Evolutionary conservation across 1,140 invertebrate species (phyloP).

Genomic region (Melipona quadrifasciata): DNA sequence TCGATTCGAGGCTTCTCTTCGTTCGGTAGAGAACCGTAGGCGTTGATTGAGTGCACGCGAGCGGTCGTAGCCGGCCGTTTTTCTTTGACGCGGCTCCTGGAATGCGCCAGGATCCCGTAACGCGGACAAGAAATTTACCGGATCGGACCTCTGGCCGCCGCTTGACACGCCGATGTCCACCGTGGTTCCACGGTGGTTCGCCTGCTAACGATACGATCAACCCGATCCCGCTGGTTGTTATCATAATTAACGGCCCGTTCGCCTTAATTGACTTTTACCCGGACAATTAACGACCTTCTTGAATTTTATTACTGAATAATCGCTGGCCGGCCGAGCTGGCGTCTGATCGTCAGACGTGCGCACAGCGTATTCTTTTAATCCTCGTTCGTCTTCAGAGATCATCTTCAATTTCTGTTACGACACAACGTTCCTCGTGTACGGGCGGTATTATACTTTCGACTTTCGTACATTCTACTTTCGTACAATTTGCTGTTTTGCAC

Average conservation of each 20-base stretch:
- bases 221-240: slow-evolving; percentile 47
- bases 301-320: slow-evolving; percentile 60
- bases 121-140: slow-evolving; percentile 18
- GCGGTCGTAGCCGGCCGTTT: not conserved
- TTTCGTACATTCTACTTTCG: too few species aligned
- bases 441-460: too few species aligned
- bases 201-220: slow-evolving; percentile 50
- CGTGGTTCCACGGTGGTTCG: slow-evolving; percentile 31
- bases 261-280: slow-evolving; percentile 60
- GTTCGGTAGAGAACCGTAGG: not conserved
- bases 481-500: too few species aligned
- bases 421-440: too few species aligned
- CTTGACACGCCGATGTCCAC: slow-evolving; percentile 30
- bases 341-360: too few species aligned
- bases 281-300: slow-evolving; percentile 52
- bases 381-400: too few species aligned
- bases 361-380: not conserved
- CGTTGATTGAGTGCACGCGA: slow-evolving; percentile 45
- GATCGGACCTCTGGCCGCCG: not conserved
- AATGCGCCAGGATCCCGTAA: slow-evolving; percentile 22
- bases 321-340: not conserved
- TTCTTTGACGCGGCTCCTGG: slow-evolving; percentile 4
- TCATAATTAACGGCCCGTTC: slow-evolving; percentile 56
- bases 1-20: not conserved
- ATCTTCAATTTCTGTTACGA: too few species aligned